Evolutionary conservation across 1,140 invertebrate genomes (phyloP).

Genomic region (Gryon sp.): DNA sequence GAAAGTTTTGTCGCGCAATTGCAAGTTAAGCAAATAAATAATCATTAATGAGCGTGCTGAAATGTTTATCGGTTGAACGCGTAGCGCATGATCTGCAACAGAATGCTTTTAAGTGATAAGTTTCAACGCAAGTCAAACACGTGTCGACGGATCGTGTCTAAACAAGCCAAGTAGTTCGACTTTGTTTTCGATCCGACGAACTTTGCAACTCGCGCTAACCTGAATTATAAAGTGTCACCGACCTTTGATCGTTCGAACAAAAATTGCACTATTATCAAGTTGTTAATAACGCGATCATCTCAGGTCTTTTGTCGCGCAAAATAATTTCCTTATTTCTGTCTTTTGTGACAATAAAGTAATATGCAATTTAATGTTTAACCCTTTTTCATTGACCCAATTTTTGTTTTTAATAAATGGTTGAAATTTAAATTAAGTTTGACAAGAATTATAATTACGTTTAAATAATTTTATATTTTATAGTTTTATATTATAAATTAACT

Average conservation of each 20-base stretch:
- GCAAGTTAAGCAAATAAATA: slow-evolving; percentile 15
- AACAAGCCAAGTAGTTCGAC: slow-evolving; percentile 46
- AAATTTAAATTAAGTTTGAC: too few relatives aligned
- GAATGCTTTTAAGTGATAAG: slow-evolving; percentile 39
- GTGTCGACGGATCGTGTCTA: slow-evolving; percentile 16
- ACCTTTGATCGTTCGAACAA: neutral
- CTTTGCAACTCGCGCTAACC: slow-evolving; percentile 14
- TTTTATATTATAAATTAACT: too few relatives aligned
- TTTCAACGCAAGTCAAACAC: slow-evolving; percentile 33
- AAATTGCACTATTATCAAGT: too few relatives aligned
- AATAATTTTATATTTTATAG: too few relatives aligned
- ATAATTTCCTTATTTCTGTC: too few relatives aligned
- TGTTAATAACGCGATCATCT: too few relatives aligned
- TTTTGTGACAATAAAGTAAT: too few relatives aligned
- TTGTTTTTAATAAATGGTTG: too few relatives aligned
- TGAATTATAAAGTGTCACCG: slow-evolving; percentile 5
- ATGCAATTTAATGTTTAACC: too few relatives aligned
- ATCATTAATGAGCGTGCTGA: slow-evolving; percentile 3
- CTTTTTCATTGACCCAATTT: too few relatives aligned
- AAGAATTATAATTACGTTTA: too few relatives aligned
- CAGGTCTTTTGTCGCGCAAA: neutral
- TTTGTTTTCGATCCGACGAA: slow-evolving; percentile 42
- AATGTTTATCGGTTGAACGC: slow-evolving; percentile 18
- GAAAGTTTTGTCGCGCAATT: slow-evolving; percentile 18
- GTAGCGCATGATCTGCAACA: slow-evolving; percentile 11